phyloP scores from a whole-genome alignment of 37 sponge, comb jelly and placozoan genomes.

The Bolinopsis microptera region DNA sequence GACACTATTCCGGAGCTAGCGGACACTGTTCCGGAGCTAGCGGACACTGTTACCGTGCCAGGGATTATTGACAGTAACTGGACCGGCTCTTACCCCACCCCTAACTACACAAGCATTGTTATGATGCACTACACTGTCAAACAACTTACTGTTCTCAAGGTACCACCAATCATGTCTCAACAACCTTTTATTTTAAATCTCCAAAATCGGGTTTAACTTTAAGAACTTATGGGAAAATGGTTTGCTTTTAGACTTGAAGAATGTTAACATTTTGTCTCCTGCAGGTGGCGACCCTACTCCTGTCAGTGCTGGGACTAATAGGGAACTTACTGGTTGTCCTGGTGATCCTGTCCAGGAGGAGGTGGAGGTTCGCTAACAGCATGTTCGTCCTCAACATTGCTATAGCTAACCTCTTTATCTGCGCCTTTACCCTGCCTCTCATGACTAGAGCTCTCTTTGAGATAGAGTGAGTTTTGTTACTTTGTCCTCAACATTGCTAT shows the following conservation, averaged over 20 bases:
- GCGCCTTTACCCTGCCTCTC: constrained; percentile 36
- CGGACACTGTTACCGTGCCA: no score
- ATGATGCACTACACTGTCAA: constrained; percentile 43
- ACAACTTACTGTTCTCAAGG: neutral
- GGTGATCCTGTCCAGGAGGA: constrained; percentile 40
- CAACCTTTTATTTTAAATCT: no score
- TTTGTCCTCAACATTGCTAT: constrained; percentile 57
- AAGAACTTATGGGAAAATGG: no score
- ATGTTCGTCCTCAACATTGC: constrained; percentile 60
- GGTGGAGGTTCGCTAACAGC: constrained; percentile 62
- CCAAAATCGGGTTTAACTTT: no score
- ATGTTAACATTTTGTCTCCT: neutral
- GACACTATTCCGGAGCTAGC: neutral
- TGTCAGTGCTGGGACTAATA: neutral
- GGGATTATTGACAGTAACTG: no score
- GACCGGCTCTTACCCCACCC: neutral
- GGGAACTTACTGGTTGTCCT: constrained; percentile 52
- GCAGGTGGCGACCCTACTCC: constrained; percentile 13
- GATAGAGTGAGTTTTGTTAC: neutral
- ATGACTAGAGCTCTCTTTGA: constrained; percentile 57
- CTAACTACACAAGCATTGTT: neutral
- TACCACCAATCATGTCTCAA: neutral
- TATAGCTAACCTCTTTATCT: constrained; percentile 59
- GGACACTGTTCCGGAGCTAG: neutral
- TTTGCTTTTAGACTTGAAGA: no score